phyloP scores from a whole-genome alignment of 2,797 vertebrate genomes.

The Pseudochirops corinnae region DNA sequence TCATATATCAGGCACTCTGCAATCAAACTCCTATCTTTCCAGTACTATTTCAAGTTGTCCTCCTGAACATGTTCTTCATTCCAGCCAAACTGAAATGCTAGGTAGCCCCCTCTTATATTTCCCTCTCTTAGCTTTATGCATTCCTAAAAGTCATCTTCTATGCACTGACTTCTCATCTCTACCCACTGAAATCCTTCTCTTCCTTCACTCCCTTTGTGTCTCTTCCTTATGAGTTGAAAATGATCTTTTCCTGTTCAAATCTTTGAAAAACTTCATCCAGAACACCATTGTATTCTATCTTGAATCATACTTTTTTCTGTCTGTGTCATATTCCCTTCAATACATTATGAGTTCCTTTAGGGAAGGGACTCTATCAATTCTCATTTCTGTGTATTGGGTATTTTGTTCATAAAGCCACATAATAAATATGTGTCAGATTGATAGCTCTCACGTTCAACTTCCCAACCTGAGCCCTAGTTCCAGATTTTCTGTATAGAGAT shows the following conservation, averaged over 20 bases:
- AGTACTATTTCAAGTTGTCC: background rate
- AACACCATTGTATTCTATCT: background rate
- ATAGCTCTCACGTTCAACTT: background rate
- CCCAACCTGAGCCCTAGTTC: background rate
- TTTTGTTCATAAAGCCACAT: background rate
- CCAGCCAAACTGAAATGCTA: background rate
- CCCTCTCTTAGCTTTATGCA: background rate
- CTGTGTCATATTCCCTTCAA: background rate
- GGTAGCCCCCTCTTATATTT: background rate
- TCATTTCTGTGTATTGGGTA: background rate
- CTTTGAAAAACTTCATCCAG: background rate
- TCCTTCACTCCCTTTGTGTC: background rate
- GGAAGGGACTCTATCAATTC: background rate
- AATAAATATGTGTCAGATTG: background rate
- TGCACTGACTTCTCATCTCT: background rate
- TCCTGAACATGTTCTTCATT: background rate
- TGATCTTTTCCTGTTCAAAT: background rate
- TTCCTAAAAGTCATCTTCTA: background rate
- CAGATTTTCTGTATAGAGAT: background rate
- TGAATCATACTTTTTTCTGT: background rate
- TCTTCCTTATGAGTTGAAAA: background rate
- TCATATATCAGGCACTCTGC: background rate
- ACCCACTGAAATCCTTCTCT: background rate
- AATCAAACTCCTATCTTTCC: background rate
- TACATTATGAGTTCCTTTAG: background rate